A percentile compares a stretch with the other conserved stretches of the same genome.
These are phyloP conservation scores for Apis florea DNA, from an alignment of 1,140 invertebrate species.

Conservation along the genomic window DNA sequence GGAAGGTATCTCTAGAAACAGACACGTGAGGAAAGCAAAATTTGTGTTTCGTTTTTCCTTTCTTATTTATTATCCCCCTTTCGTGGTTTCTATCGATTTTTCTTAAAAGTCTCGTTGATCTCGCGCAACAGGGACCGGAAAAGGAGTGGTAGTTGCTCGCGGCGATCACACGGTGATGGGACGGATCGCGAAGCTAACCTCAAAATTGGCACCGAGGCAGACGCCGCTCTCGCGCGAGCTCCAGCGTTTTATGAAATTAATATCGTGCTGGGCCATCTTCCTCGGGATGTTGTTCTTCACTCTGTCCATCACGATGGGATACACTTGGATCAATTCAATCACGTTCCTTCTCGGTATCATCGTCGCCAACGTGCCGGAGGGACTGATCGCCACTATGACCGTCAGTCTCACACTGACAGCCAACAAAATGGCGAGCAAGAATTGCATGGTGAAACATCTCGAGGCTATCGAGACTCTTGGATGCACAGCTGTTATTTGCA, in stretches of 20 bases:
- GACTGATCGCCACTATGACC: conserved; percentile 97
- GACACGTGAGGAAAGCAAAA: too few relatives aligned
- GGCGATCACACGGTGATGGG: conserved; percentile 99
- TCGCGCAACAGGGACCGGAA: conserved; percentile 85
- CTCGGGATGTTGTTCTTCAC: conserved; percentile 98
- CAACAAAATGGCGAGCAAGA: conserved; percentile 98
- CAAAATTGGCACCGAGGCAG: conserved; percentile 96
- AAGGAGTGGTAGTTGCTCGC: conserved; percentile 97
- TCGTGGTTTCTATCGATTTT: neutral
- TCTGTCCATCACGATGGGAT: conserved; percentile 95
- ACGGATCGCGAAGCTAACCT: conserved; percentile 97
- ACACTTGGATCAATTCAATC: conserved; percentile 98
- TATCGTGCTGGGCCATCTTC: conserved; percentile 98
- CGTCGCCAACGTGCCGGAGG: conserved; percentile 99
- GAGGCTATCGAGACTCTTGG: conserved; percentile 98
- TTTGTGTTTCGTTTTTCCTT: neutral
- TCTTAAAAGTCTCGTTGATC: neutral
- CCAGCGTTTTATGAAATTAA: conserved; percentile 98
- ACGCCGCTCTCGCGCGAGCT: conserved; percentile 99
- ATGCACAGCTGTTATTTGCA: conserved; percentile 97
- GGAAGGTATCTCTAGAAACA: conserved; percentile 84
- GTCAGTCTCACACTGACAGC: conserved; percentile 96
- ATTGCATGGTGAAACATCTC: conserved; percentile 97
- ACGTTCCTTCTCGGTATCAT: conserved; percentile 99
- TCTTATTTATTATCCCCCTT: neutral